Base-by-base conservation (phyloP, 1,140 invertebrate genomes). In the Notospermus geniculatus region DNA sequence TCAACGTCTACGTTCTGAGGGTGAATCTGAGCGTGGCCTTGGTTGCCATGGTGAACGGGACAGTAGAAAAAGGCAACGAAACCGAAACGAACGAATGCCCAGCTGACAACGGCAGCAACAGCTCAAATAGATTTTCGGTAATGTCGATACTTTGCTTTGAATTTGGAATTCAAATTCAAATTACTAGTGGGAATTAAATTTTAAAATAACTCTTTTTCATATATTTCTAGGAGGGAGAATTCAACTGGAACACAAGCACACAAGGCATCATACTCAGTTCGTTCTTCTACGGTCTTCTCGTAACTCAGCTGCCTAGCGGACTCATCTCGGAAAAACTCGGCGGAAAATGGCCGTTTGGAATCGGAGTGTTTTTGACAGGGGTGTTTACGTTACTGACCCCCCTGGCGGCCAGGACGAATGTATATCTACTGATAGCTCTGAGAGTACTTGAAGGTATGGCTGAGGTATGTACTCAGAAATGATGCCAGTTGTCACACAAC, bases 11-110 rank as follows among this genome's bases (percentile, higher is more conserved):
- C n/a, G n/a, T n/a, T n/a, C n/a, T n/a, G n/a, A n/a, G n/a, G n/a
- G n/a, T n/a, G n/a, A n/a, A n/a, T n/a, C n/a, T n/a, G n/a, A n/a
- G n/a, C n/a, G n/a, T 95, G 29, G 92, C 92, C n/a, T 93, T 96
- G 67, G 92, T 96, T 27, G 91, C 91, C 2, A 96, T 95, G 93
- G 92, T 94, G 70, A 86, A 36, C 32, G 11, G 19, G n/a, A 22
- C 22, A 5, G n/a, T 22, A 27, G 19, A 7, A 28, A 30, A 28
- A 2, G 27, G 27, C 5, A 28, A 29, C 2, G 15, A 1, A 15
- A 23, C 23, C 54, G 17, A 29, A 13, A 28, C 15, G 32, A 4
- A 36, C 5, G 32, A 36, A 15, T 36, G 32, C 15, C 32, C 32
- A 36, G 32, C 15, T 15, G 32, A 36, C 15, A 36, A 36, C 2